Evolutionary conservation across 1,140 invertebrate species (phyloP).

Genomic region (Drosophila rufa): DNA sequence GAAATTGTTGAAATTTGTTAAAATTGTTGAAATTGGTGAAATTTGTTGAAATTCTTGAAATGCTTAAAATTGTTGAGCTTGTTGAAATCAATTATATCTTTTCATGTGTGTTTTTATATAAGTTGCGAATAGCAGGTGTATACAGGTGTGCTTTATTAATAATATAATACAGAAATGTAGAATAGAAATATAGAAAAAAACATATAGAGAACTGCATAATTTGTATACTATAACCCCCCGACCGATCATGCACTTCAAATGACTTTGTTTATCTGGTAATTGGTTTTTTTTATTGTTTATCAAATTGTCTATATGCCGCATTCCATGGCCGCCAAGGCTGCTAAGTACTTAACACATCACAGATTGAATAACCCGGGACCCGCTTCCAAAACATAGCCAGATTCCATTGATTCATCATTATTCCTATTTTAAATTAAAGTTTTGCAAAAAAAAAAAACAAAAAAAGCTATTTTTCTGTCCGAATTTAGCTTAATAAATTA

Average conservation of each 20-base stretch:
- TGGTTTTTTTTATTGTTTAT: conserved; percentile 41
- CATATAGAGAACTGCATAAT: not conserved
- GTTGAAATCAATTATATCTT: too few relatives aligned
- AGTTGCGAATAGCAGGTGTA: conserved; percentile 13
- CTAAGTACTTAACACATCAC: conserved; percentile 79
- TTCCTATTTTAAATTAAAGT: not conserved
- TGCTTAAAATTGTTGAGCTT: too few relatives aligned
- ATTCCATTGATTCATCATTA: not conserved
- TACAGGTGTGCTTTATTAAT: conserved; percentile 8
- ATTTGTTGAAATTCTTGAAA: too few relatives aligned
- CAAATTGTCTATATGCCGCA: conserved; percentile 48
- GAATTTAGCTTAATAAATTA: not conserved
- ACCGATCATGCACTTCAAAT: conserved; percentile 38
- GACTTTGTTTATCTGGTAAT: conserved; percentile 47
- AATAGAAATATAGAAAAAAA: conserved; percentile 6
- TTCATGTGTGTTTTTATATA: not conserved
- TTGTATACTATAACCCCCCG: not conserved
- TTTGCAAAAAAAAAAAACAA: not conserved
- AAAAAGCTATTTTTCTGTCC: not conserved
- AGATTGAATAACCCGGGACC: conserved; percentile 60
- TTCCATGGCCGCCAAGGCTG: conserved; percentile 67
- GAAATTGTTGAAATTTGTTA: not conserved
- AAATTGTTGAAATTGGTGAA: too few relatives aligned
- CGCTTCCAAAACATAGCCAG: not conserved
- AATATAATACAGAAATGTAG: conserved; percentile 16